Evolutionary conservation across 2,113 vertebrate species (phyloP), one percentile per base, ranked within the genome.

Genomic region (Silurus asotus): DNA sequence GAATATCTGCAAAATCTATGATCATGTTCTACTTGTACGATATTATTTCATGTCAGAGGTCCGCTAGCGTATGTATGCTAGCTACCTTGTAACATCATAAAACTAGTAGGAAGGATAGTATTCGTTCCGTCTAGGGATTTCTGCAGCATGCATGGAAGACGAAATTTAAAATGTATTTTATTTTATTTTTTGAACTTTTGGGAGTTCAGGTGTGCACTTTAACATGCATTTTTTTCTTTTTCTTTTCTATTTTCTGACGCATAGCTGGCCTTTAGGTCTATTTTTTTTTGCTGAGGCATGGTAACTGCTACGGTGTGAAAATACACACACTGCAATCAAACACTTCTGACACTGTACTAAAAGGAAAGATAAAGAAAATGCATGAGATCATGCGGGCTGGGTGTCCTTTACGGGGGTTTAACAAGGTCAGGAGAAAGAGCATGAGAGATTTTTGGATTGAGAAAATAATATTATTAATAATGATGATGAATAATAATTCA

Each of bases 401-500:
- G 14, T 37, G 37, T 70, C 28, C 15, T 70, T 37, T 8, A 37
- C 25, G 28, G 65, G 65, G 6, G 61, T 8, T 62, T 7, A 14
- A 15, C 6, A 6, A 70, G 28, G 67, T 70, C 67, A 45, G 7
- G 2, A 17, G 28, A 14, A 25, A 45, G 67, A 45, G 67, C 45
- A 65, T 25, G 62, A 25, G 10, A 5, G 5, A 11, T 8, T 28
- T 37, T 37, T 69, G 28, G 25, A 37, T 6, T 69, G 65, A 69
- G 25, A 5, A 8, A 62, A 62, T 62, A 62, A 62, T 72, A 76
- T 14, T 53, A 14, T 23, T 23, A 75, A 74, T 23, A 49, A 48
- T 74, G 51, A 53, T 53, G 7, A 76, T 55, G 37, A 76, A 76
- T 25, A 76, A 55, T 76, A 76, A 76, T 72, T 56, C 37, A 48